Base-by-base conservation (phyloP, 23 tunicate species). In the Botrylloides violaceus region DNA sequence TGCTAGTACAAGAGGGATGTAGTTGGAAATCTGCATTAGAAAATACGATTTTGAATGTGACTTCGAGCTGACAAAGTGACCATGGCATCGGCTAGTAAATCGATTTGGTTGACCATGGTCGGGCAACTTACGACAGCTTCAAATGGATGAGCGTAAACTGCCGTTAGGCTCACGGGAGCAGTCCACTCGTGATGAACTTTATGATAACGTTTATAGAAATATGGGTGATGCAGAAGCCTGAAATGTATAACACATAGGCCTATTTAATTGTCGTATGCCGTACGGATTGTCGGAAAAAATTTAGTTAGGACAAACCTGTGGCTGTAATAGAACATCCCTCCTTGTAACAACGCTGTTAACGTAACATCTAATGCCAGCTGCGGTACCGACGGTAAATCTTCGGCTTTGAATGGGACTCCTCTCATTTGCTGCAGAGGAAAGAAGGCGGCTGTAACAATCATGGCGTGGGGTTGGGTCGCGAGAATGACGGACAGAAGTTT, bases 141-240 rank as follows among this genome's bases (percentile, higher is more conserved):
- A 2, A 90, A 25, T 0, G 97, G 97, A 43, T 90, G 97, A 21
- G 97, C 90, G 37, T 90, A 90, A 31, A 87, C 87, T 3, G 97
- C 89, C 29, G 92, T 87, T 21, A 90, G 55, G 79, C 97, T 90
- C 78, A 90, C 81, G 28, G 97, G 97, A 27, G 97, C 97, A 35
- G 80, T 79, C 97, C 97, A 90, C 57, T 90, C 97, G 58, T 90
- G 97, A 55, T 90, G 97, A 36, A 70, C 79, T 74, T 90, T 90
- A 55, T 90, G 97, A 49, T 82, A 58, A 63, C 76, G 75, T 53
- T 90, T 90, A 84, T 90, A 90, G 4, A 90, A 4, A 3, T 31
- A 22, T 2, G 97, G 90, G 26, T 66, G 81, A 36, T 90, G 97
- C 35, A 90, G 76, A 23, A 79, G 65, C 58, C 97, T 90, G 77